Base-by-base conservation (phyloP, 2,888 invertebrate species). In the Pediacus dermestoides region DNA sequence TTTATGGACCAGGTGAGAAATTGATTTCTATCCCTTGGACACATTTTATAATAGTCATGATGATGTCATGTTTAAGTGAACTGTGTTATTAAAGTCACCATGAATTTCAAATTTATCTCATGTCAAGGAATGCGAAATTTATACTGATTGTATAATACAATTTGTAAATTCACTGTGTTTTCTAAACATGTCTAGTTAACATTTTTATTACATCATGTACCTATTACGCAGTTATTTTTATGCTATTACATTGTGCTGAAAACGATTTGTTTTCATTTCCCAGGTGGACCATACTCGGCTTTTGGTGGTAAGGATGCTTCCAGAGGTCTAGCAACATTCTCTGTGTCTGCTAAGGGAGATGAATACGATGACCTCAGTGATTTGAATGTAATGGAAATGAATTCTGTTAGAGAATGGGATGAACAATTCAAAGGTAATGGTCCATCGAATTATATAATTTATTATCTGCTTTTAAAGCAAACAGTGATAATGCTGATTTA, bases 271-370 rank as follows among this genome's bases (percentile, higher is more conserved):
- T n/a, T 11, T 13, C 30, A 31, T 34, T 42, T 58, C 62, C 36
- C 46, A 95, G 94, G 88, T 61, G 95, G 92, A 38, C 92, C 92
- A 16, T 97, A 97, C 74, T 82, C 89, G 38, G 84, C 88, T 12
- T 95, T 96, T 70, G 96, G 90, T 49, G 97, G 96, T 3, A 81
- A 85, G 53, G 96, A 97, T 77, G 96, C 95, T 30, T 92, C 95
- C 3, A 77, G 96, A 66, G 93, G 93, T 22, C 74, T 97, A 35
- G 96, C 94, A 23, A 95, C 91, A 46, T 97, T 97, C 70, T 86
- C 86, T 21, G 84, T 95, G 30, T 80, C 82, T 33, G 77, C 81
- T 33, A 81, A 82, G 46, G 85, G 82, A 54, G 85, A 85, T 45
- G 89, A 87, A 56, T 93, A 93, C 72, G 96, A 97, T 75, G 96